Percentiles rank a stretch among this genome's conserved stretches.
These are phyloP conservation scores for Lymantria monacha DNA, from an alignment of 2,888 invertebrate genomes.

Conservation along the genomic window DNA sequence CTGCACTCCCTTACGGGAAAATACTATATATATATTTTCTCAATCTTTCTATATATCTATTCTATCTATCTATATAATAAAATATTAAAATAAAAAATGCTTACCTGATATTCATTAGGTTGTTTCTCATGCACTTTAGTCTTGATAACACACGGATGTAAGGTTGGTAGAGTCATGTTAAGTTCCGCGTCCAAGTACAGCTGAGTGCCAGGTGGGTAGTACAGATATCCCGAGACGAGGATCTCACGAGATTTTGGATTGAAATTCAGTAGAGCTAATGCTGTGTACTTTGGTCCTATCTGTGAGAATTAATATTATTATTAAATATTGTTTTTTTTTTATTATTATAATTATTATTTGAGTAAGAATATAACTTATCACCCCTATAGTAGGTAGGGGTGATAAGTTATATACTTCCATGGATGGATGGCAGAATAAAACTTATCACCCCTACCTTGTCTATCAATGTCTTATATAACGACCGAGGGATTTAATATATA, in stretches of 20 bases:
- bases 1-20: no score
- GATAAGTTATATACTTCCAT: no score
- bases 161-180: slow-evolving; percentile 88
- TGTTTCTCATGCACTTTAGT: slow-evolving; percentile 86
- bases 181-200: slow-evolving; percentile 86
- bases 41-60: no score
- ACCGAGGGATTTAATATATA: no score
- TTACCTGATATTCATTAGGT: slow-evolving; percentile 86
- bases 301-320: slow-evolving; percentile 32
- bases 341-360: neutral
- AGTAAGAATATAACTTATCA: no score
- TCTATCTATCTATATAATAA: no score
- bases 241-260: slow-evolving; percentile 71
- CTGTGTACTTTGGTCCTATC: slow-evolving; percentile 71
- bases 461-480: no score
- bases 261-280: slow-evolving; percentile 63
- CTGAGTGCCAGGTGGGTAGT: slow-evolving; percentile 85
- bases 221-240: slow-evolving; percentile 69
- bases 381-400: no score
- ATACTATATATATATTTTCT: no score
- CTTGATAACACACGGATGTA: slow-evolving; percentile 86
- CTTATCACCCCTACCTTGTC: no score
- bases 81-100: slow-evolving; percentile 15
- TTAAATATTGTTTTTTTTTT: neutral
- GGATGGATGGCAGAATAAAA: no score